These are phyloP conservation scores for Poeciliopsis infans DNA, from an alignment of 2,797 vertebrate genomes.

Conservation along the genomic window DNA sequence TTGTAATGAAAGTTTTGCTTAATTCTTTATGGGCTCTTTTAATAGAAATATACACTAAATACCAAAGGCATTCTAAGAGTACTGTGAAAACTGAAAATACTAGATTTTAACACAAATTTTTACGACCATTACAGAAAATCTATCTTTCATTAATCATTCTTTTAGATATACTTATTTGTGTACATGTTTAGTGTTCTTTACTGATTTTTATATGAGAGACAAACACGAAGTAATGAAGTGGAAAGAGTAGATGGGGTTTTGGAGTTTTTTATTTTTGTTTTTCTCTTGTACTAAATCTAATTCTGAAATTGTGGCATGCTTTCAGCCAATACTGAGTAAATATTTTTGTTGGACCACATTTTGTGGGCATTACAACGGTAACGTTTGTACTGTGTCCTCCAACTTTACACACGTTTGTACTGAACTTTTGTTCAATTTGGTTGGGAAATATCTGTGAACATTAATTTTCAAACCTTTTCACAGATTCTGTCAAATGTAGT, in stretches of 20 bases:
- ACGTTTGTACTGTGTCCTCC: not conserved
- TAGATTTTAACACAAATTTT: slow-evolving; percentile 25
- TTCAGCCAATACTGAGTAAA: not conserved
- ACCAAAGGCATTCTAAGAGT: slow-evolving; percentile 32
- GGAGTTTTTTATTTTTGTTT: not conserved
- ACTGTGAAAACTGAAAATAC: slow-evolving; percentile 42
- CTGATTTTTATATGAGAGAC: not conserved
- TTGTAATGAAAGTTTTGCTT: slow-evolving; percentile 65
- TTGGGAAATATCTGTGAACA: not conserved
- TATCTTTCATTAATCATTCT: not conserved
- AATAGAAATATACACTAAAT: slow-evolving; percentile 43
- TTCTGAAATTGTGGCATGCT: not conserved
- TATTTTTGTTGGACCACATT: not conserved
- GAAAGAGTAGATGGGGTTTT: not conserved
- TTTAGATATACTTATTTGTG: not conserved
- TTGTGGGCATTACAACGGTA: not conserved
- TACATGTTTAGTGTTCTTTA: not conserved
- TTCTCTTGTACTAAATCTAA: not conserved
- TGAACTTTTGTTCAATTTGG: not conserved
- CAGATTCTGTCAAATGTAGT: not conserved
- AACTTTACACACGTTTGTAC: not conserved
- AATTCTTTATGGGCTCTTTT: slow-evolving; percentile 60
- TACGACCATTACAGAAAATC: not conserved
- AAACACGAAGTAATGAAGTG: not conserved
- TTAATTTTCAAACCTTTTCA: not conserved